Base-by-base conservation (phyloP, 2,888 invertebrate species). In the Spialia ferax region DNA sequence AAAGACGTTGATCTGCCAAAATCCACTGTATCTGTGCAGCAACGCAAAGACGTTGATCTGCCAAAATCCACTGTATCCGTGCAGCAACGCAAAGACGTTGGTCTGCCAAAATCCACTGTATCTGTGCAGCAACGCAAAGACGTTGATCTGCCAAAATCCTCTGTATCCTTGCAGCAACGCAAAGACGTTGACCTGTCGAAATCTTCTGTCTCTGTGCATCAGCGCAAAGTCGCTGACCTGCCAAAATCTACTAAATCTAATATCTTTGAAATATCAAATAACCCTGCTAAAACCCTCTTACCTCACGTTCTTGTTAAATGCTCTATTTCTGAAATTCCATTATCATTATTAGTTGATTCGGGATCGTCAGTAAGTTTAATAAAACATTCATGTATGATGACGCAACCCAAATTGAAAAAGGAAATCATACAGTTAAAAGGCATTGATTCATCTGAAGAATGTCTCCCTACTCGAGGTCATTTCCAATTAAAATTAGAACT, bases 21-120 rank as follows among this genome's bases (percentile, higher is more conserved):
- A 55, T 15, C 57, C 45, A 35, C 65, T 35, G 50, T 20, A 57
- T 52, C 59, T n/a, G 42, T 54, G 54, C 54, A 54, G 26, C 26
- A 26, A 26, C 26, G 26, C 26, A 3, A 8, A 29, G 29, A 29
- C 29, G 29, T 29, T 29, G 29, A 29, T 29, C 29, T 29, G 29
- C 42, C 54, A 22, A 55, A 65, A 29, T 48, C 57, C 45, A 35
- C 65, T 35, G 50, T 20, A 57, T 52, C 59, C 20, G 42, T 54
- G 54, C 54, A 54, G 54, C 54, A 54, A 26, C 54, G 5, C 2
- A 3, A 15, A 45, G 20, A 54, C 10, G 54, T 26, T 54, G 26
- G 26, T n/a, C 26, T 54, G 26, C 54, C 54, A n/a, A n/a, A 54
- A 54, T 32, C 26, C 26, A 26, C 26, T 26, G 26, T 26, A 26